Conservation (phyloP, 1,140 invertebrate species). For the Solenopsis invicta region DNA sequence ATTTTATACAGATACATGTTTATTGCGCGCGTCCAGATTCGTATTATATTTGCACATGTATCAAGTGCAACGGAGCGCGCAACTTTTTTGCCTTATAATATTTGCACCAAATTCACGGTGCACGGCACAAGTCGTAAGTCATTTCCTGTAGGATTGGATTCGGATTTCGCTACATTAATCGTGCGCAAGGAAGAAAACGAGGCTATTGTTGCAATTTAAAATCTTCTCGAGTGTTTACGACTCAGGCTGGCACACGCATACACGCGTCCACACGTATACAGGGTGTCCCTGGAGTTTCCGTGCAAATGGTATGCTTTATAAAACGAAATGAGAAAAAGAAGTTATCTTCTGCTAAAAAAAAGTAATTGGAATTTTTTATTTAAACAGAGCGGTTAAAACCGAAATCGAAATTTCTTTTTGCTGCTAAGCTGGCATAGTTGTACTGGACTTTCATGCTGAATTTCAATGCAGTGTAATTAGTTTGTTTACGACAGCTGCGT, state of each 20-base stretch:
- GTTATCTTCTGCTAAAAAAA: too few species aligned
- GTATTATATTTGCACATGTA: slow-evolving; percentile 19
- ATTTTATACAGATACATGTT: slow-evolving; percentile 7
- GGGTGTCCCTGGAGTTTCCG: too few species aligned
- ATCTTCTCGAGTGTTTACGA: slow-evolving; percentile 11
- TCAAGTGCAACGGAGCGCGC: not conserved
- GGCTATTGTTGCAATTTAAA: slow-evolving; percentile 34
- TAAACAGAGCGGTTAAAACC: too few species aligned
- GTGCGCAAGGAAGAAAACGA: not conserved
- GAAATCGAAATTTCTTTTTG: too few species aligned
- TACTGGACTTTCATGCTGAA: too few species aligned
- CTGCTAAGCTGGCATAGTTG: too few species aligned
- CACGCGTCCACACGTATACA: too few species aligned
- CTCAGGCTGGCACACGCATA: not conserved
- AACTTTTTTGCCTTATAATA: slow-evolving; percentile 12
- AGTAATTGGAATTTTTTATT: too few species aligned
- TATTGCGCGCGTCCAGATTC: not conserved
- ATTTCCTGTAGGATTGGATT: slow-evolving; percentile 44
- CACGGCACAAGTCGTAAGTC: not conserved
- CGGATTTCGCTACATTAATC: slow-evolving; percentile 12
- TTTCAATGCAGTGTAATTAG: too few species aligned
- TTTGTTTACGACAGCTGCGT: too few species aligned
- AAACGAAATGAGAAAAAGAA: too few species aligned
- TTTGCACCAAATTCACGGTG: not conserved
- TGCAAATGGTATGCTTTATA: too few species aligned